phyloP scores from a whole-genome alignment of 2,888 invertebrate species.

The Drosophila mettleri region DNA sequence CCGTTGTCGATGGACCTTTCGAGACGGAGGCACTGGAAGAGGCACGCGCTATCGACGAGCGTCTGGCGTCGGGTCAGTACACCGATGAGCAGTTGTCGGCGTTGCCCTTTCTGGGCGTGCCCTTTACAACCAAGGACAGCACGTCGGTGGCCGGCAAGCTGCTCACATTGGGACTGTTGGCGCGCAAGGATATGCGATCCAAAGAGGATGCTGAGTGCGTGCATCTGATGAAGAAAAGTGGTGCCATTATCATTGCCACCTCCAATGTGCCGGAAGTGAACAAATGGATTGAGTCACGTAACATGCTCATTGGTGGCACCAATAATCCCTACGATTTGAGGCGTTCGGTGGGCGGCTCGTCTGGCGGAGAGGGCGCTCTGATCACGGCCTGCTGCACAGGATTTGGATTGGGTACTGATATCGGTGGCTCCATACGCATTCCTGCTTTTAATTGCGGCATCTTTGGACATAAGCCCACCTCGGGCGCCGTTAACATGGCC shows the following conservation, averaged over 20 bases:
- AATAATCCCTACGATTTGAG: slow-evolving; percentile 96
- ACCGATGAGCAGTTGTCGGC: slow-evolving; percentile 88
- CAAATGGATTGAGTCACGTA: slow-evolving; percentile 95
- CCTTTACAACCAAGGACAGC: slow-evolving; percentile 96
- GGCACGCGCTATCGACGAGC: slow-evolving; percentile 90
- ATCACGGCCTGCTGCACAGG: slow-evolving; percentile 92
- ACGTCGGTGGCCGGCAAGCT: slow-evolving; percentile 91
- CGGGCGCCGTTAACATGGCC: slow-evolving; percentile 86
- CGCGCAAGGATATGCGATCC: slow-evolving; percentile 88
- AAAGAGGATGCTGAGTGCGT: slow-evolving; percentile 92
- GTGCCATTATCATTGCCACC: slow-evolving; percentile 93
- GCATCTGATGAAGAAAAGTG: slow-evolving; percentile 89
- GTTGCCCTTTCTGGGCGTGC: slow-evolving; percentile 94
- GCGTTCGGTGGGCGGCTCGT: slow-evolving; percentile 95
- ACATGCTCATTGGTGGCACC: slow-evolving; percentile 94
- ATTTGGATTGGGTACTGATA: slow-evolving; percentile 95
- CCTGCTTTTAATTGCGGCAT: slow-evolving; percentile 94
- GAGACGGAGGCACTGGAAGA: slow-evolving; percentile 90
- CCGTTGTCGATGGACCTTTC: slow-evolving; percentile 93
- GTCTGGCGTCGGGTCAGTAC: slow-evolving; percentile 87
- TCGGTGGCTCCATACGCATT: slow-evolving; percentile 98
- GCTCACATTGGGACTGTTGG: slow-evolving; percentile 89
- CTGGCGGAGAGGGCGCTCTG: slow-evolving; percentile 93
- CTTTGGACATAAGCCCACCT: slow-evolving; percentile 92
- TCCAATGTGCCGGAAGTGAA: slow-evolving; percentile 98